phyloP scores from a whole-genome alignment of 2,888 invertebrate species.

The Pyralis farinalis region DNA sequence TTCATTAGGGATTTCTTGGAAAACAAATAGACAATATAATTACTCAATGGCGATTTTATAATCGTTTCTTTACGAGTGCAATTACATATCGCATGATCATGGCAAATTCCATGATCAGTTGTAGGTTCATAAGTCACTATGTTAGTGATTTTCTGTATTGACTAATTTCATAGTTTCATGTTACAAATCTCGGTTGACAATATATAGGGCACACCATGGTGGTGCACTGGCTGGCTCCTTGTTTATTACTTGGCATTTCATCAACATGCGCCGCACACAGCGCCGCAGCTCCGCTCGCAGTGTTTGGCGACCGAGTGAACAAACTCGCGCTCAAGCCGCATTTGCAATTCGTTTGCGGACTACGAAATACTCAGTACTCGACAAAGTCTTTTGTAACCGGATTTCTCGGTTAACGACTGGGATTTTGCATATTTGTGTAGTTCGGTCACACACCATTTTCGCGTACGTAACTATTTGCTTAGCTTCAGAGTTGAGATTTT shows the following conservation, averaged over 20 bases:
- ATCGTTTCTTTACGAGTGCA: too few relatives aligned
- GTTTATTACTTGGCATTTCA: slow-evolving; percentile 31
- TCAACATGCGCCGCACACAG: slow-evolving; percentile 38
- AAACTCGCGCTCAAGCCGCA: slow-evolving; percentile 52
- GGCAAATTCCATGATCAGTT: too few relatives aligned
- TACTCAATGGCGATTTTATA: too few relatives aligned
- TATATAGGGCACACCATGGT: too few relatives aligned
- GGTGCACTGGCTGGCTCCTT: background rate
- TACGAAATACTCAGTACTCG: slow-evolving; percentile 58
- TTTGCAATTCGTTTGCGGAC: slow-evolving; percentile 65
- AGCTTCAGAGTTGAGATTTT: slow-evolving; percentile 8
- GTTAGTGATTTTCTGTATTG: too few relatives aligned
- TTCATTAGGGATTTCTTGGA: too few relatives aligned
- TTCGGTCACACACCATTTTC: slow-evolving; percentile 51
- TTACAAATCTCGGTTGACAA: too few relatives aligned
- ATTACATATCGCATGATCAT: too few relatives aligned
- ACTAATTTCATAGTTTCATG: too few relatives aligned
- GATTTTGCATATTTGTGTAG: slow-evolving; percentile 61
- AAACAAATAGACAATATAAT: too few relatives aligned
- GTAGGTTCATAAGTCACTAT: too few relatives aligned
- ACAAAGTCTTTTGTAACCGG: slow-evolving; percentile 64
- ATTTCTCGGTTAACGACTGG: slow-evolving; percentile 68
- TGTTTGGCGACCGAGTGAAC: slow-evolving; percentile 60
- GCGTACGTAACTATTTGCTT: slow-evolving; percentile 33
- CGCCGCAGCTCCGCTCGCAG: slow-evolving; percentile 25